Conservation (phyloP, 64 coral and sea anemone species). For the Actinia equina region DNA sequence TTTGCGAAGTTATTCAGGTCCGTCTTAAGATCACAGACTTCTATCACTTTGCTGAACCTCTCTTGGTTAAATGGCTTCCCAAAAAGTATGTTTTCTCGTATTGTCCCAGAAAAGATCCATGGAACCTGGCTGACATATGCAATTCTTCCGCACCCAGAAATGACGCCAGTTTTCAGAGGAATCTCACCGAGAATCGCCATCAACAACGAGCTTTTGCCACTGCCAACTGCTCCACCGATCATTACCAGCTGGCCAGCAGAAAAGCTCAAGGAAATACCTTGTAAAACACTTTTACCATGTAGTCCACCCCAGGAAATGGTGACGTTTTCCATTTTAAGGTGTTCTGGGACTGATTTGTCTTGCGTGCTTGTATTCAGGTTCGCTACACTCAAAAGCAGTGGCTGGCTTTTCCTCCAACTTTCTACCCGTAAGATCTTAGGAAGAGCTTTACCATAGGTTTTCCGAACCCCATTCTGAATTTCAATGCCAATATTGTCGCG, state of each 20-base stretch:
- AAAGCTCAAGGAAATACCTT: slow-evolving; percentile 1
- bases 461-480: not conserved
- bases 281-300: not conserved
- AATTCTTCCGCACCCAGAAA: slow-evolving; percentile 7
- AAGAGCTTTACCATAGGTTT: not conserved
- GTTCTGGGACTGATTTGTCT: not conserved
- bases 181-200: slow-evolving; percentile 55
- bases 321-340: not conserved
- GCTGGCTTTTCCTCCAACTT: not conserved
- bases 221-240: slow-evolving; percentile 64
- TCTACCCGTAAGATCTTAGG: not conserved
- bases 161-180: slow-evolving; percentile 6
- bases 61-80: slow-evolving; percentile 25
- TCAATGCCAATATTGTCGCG: not conserved
- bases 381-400: not conserved
- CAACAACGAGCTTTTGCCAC: slow-evolving; percentile 50
- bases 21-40: slow-evolving; percentile 49
- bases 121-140: slow-evolving; percentile 44
- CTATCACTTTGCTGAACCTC: slow-evolving; percentile 26
- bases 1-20: slow-evolving; percentile 34
- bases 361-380: not conserved
- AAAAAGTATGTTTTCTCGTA: slow-evolving; percentile 52
- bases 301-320: slow-evolving; percentile 3
- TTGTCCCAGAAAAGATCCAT: slow-evolving; percentile 53
- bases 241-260: slow-evolving; percentile 28